Percentiles rank a stretch among this genome's conserved stretches.
Conservation (phyloP, 2,888 invertebrate genomes). For the Diogma glabrata region DNA sequence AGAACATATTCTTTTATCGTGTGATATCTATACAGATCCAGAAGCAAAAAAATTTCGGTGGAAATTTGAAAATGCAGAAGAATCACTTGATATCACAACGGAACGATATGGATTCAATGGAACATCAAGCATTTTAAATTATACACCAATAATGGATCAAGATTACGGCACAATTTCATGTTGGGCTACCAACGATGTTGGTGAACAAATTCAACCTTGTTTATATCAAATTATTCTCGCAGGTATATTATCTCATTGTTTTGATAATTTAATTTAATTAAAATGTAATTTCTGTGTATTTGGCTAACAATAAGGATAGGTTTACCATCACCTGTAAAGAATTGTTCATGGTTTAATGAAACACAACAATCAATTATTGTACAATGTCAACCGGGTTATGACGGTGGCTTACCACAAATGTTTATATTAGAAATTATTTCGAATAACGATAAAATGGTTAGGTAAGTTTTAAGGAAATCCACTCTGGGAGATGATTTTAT, state of each 20-base stretch:
- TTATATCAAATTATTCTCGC: slow-evolving; percentile 83
- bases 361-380: slow-evolving; percentile 12
- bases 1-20: slow-evolving; percentile 65
- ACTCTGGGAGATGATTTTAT: not conserved
- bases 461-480: slow-evolving; percentile 8
- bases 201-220: slow-evolving; percentile 70
- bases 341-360: slow-evolving; percentile 15
- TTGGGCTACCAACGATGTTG: slow-evolving; percentile 74
- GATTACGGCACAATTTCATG: slow-evolving; percentile 86
- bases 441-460: slow-evolving; percentile 11
- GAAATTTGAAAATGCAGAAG: slow-evolving; percentile 15
- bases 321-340: slow-evolving; percentile 13
- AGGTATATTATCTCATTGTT: slow-evolving; percentile 50
- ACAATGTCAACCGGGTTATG: slow-evolving; percentile 14
- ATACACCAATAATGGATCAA: slow-evolving; percentile 44
- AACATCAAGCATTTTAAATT: slow-evolving; percentile 12
- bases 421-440: slow-evolving; percentile 14
- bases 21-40: slow-evolving; percentile 76
- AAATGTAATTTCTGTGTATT: too few relatives aligned
- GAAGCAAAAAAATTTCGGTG: slow-evolving; percentile 39
- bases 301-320: slow-evolving; percentile 7
- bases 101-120: slow-evolving; percentile 13
- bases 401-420: slow-evolving; percentile 14
- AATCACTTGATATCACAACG: slow-evolving; percentile 11
- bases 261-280: too few relatives aligned